phyloP scores from a whole-genome alignment of 2,113 vertebrate species.

The Tauraco erythrolophus region DNA sequence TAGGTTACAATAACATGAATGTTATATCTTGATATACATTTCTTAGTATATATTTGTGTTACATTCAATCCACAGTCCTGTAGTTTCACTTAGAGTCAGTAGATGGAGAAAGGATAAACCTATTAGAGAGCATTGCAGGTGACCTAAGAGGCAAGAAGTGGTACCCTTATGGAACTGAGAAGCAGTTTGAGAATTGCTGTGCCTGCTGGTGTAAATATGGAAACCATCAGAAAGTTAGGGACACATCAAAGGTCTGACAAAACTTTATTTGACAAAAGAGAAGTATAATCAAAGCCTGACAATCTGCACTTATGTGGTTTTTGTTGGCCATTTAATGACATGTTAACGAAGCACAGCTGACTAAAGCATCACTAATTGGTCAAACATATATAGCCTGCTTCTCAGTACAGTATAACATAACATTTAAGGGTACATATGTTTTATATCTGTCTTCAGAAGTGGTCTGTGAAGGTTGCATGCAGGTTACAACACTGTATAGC shows the following conservation, averaged over 20 bases:
- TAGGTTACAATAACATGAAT: background rate
- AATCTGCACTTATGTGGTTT: slow-evolving; percentile 76
- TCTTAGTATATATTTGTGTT: background rate
- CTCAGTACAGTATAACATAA: slow-evolving; percentile 52
- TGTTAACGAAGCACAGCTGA: slow-evolving; percentile 65
- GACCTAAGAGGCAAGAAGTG: background rate
- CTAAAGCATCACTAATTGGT: slow-evolving; percentile 70
- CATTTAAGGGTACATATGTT: slow-evolving; percentile 41
- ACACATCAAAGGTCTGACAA: slow-evolving; percentile 74
- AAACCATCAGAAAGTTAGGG: slow-evolving; percentile 57
- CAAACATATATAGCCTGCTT: slow-evolving; percentile 68
- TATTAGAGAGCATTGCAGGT: background rate
- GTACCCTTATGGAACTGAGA: background rate
- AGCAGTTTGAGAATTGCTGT: background rate
- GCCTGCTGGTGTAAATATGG: slow-evolving; percentile 72
- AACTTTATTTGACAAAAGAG: slow-evolving; percentile 74
- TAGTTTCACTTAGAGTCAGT: background rate
- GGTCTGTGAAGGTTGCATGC: background rate
- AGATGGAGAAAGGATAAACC: background rate
- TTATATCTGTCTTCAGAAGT: slow-evolving; percentile 36
- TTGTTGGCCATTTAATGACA: slow-evolving; percentile 78
- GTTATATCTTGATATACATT: background rate
- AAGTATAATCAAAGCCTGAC: slow-evolving; percentile 75
- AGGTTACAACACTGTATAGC: background rate
- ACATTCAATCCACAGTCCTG: background rate